These are phyloP conservation scores for Sesamia nonagrioides DNA, from an alignment of 1,140 invertebrate species.

Conservation along the genomic window DNA sequence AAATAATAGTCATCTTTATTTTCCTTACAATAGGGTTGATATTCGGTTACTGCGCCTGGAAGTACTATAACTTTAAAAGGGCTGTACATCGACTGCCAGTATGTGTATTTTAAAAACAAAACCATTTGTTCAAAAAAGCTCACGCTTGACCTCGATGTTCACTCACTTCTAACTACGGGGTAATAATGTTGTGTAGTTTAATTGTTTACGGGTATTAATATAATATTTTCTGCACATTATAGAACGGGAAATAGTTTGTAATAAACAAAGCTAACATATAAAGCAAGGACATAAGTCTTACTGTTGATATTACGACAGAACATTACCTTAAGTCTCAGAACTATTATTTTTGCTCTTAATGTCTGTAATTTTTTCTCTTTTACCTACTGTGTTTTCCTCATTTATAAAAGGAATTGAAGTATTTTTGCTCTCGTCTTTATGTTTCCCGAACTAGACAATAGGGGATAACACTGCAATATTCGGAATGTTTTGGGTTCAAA, in stretches of 20 bases:
- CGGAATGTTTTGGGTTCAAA: too few species aligned
- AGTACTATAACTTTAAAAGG: too few species aligned
- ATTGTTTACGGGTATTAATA: slow-evolving; percentile 8
- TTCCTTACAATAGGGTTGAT: too few species aligned
- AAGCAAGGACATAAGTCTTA: slow-evolving; percentile 6
- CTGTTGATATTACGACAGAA: background rate
- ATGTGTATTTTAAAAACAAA: too few species aligned
- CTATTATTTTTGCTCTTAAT: slow-evolving; percentile 37
- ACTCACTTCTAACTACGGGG: too few species aligned
- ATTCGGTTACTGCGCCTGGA: too few species aligned
- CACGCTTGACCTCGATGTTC: too few species aligned
- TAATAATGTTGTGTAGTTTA: background rate
- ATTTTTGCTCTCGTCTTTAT: background rate
- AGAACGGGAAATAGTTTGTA: background rate
- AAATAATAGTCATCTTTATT: too few species aligned
- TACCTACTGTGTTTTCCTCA: background rate
- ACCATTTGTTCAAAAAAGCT: too few species aligned
- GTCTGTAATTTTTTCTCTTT: slow-evolving; percentile 18
- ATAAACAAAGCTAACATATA: slow-evolving; percentile 16
- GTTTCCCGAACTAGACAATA: background rate
- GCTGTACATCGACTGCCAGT: too few species aligned
- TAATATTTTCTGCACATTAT: slow-evolving; percentile 11
- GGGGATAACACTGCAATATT: too few species aligned
- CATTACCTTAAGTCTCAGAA: slow-evolving; percentile 19
- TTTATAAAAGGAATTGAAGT: background rate